Base-by-base conservation (phyloP, 2,888 invertebrate genomes). In the Terebella lapidaria region DNA sequence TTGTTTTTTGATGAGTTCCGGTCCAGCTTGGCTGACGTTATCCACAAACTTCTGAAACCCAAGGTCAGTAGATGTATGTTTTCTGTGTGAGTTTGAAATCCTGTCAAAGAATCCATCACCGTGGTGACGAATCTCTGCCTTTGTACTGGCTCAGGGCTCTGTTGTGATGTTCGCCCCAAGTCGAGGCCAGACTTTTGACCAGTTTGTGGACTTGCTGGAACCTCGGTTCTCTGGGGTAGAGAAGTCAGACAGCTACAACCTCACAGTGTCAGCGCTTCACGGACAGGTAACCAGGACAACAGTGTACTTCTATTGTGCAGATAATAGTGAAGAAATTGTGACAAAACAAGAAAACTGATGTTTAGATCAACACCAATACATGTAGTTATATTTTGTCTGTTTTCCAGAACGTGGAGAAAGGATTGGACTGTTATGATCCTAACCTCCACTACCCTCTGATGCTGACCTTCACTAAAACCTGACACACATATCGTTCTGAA, bases 1-100 rank as follows among this genome's bases (percentile, higher is more conserved):
- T 26, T 53, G 53, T 53, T 53, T 27, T 53, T 53, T 26, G 53
- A 53, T 26, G 53, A 53, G 22, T 53, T 15, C 22, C 4, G 53
- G 10, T 4, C 10, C 5, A 27, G 26, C 22, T 20, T 53, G 4
- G 10, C 5, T 53, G 4, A 10, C 26, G 27, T 53, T 22, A 5
- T 53, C 10, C 25, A 18, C 15, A 53, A 53, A 22, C 53, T 53
- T 4, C 53, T 53, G 10, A 53, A 53, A 26, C 53, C 53, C 4
- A 27, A 27, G 10, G 53, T 53, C 5, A 10, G 49, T 49, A 5
- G 22, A 49, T 49, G 10, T 35, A n/a, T 15, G 15, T 15, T 15
- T 35, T 10, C 42, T 35, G 42, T 35, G 10, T 15, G 20, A 49
- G 15, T 18, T 49, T 20, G 20, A 49, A 15, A 18, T 53, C 5